Conservation (phyloP, 2,113 vertebrate genomes). For the Hippopotamus amphibius region DNA sequence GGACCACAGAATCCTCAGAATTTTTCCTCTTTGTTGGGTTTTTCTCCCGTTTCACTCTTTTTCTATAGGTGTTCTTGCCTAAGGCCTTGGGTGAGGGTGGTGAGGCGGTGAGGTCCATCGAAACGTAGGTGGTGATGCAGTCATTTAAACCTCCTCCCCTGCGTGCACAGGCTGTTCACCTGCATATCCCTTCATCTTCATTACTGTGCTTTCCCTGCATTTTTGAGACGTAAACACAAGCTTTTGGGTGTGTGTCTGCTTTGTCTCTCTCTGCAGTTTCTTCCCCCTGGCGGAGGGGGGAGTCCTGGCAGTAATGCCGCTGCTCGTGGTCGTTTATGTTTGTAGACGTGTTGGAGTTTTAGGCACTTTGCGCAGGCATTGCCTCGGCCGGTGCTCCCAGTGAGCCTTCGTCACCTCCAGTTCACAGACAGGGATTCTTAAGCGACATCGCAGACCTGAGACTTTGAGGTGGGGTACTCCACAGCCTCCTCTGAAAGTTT, state of each 20-base stretch:
- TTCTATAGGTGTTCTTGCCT: not conserved
- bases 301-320: not conserved
- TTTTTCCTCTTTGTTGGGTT: not conserved
- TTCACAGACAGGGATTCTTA: not conserved
- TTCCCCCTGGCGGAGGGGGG: not conserved
- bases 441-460: not conserved
- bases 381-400: too few species aligned
- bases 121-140: accelerated
- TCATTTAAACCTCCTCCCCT: not conserved
- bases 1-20: not conserved
- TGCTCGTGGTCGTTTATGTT: accelerated
- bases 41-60: not conserved
- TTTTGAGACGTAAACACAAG: not conserved
- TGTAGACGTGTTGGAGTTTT: not conserved
- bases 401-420: not conserved
- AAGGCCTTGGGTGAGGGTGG: not conserved
- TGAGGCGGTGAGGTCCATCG: not conserved
- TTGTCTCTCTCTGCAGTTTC: not conserved
- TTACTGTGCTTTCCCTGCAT: accelerated
- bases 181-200: accelerated
- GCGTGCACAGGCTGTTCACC: not conserved
- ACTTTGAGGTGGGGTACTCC: not conserved
- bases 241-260: not conserved
- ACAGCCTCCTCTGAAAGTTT: not conserved
- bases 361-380: not conserved